Base-by-base conservation (phyloP, 1,140 invertebrate species). In the Neuroterus valhalla region DNA sequence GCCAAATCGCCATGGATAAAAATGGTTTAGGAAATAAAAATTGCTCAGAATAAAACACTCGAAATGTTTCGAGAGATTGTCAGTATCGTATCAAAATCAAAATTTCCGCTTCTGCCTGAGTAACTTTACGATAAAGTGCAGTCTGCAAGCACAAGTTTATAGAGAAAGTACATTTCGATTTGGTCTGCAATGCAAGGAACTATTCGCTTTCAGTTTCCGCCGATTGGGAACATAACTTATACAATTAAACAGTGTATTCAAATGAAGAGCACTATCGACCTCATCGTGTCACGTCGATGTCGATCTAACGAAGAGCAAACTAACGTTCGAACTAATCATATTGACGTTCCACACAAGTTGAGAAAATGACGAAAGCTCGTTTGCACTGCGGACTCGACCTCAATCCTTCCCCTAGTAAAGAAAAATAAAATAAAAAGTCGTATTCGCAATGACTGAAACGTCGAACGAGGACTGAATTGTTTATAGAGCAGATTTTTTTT, bases 281-380 rank as follows among this genome's bases (percentile, higher is more conserved):
- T 52, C 21, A 23, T 52, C 50, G 0, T 52, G 50, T 52, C 19
- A 52, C 19, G 23, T 26, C 21, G 21, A 52, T 52, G 50, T 52
- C 19, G 21, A 52, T 52, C 23, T 52, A n/a, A 17, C 17, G 19
- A 52, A 52, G 48, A 3, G 19, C 6, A 52, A 52, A 52, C 50
- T 52, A 21, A 52, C 50, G 12, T 52, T 52, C 12, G 8, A 23
- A 52, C 50, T 52, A 52, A 52, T 23, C 19, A 14, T 52, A 52
- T 52, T 52, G 50, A 21, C 50, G 11, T 52, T 26, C 12, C 50
- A 23, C 19, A 23, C 50, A 21, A 52, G 19, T 52, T 52, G 71
- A 10, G 68, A 43, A 67, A 66, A 72, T 66, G 70, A 75, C 50
- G 23, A 62, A 14, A n/a, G 50, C 17, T 62, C 50, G 42, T 52